Evolutionary conservation across 2,797 vertebrate species (phyloP).

Genomic region (Hydrophis major): DNA sequence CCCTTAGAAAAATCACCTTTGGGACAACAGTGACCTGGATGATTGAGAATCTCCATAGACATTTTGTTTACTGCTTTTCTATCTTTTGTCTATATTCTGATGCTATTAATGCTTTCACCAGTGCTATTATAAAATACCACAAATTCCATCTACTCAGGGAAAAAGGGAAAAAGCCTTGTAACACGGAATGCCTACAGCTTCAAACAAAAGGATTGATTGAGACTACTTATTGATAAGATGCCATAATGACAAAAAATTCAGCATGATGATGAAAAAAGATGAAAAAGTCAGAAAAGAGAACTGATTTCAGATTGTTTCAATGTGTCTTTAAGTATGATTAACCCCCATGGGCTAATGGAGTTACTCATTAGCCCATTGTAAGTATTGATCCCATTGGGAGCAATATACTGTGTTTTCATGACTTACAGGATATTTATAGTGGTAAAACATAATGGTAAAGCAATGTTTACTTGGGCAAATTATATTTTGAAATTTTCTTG

Average conservation of each 20-base stretch:
- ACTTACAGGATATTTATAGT: not conserved
- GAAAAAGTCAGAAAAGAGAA: not conserved
- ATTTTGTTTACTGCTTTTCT: not conserved
- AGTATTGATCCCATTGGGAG: not conserved
- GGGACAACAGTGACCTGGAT: not conserved
- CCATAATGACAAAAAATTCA: not conserved
- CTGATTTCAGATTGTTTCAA: not conserved
- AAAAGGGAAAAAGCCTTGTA: not conserved
- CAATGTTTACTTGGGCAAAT: slow-evolving; percentile 7
- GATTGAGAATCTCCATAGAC: not conserved
- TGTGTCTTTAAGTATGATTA: not conserved
- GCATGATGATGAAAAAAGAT: not conserved
- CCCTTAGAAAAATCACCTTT: not conserved
- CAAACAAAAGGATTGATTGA: not conserved
- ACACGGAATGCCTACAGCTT: not conserved
- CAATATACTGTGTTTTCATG: slow-evolving; percentile 19
- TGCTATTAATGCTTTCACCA: not conserved
- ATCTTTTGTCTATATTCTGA: not conserved
- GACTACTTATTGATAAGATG: not conserved
- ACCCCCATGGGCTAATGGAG: not conserved
- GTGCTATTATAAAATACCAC: not conserved
- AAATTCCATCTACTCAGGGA: not conserved
- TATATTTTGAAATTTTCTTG: slow-evolving; percentile 19
- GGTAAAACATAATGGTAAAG: not conserved
- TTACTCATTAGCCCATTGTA: not conserved